Conservation (phyloP, 2,797 vertebrate species). For the Aulostomus chinensis region DNA sequence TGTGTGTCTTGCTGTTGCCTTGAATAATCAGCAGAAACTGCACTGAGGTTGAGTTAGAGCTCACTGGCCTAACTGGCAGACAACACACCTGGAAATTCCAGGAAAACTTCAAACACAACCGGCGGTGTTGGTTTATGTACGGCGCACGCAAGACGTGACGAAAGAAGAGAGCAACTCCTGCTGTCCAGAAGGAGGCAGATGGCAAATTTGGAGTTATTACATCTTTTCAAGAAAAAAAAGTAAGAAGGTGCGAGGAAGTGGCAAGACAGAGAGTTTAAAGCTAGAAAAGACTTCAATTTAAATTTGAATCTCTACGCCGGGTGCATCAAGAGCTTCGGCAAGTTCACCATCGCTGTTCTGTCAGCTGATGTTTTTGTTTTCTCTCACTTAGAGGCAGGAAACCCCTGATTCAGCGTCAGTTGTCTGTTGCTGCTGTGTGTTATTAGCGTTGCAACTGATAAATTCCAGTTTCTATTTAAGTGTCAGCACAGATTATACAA, state of each 20-base stretch:
- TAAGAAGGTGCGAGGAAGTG: too few relatives aligned
- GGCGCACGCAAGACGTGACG: slow-evolving; percentile 6
- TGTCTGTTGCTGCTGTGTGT: too few relatives aligned
- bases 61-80: neutral
- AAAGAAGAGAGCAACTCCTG: slow-evolving; percentile 5
- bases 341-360: slow-evolving; percentile 1
- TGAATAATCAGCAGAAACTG: too few relatives aligned
- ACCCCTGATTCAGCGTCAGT: too few relatives aligned
- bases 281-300: too few relatives aligned
- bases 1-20: too few relatives aligned
- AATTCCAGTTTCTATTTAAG: too few relatives aligned
- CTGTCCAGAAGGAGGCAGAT: slow-evolving; percentile 29
- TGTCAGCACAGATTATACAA: too few relatives aligned
- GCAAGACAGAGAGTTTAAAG: slow-evolving; percentile 10
- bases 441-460: too few relatives aligned
- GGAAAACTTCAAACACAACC: neutral
- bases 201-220: slow-evolving; percentile 42
- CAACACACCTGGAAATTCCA: neutral
- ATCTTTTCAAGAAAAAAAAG: slow-evolving; percentile 11
- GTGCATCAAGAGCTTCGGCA: too few relatives aligned
- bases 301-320: too few relatives aligned
- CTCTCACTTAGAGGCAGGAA: too few relatives aligned
- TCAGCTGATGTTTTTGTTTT: neutral
- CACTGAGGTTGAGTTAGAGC: neutral
- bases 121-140: slow-evolving; percentile 22